phyloP scores from a whole-genome alignment of 1,140 invertebrate species.

The Bemisia tabaci region DNA sequence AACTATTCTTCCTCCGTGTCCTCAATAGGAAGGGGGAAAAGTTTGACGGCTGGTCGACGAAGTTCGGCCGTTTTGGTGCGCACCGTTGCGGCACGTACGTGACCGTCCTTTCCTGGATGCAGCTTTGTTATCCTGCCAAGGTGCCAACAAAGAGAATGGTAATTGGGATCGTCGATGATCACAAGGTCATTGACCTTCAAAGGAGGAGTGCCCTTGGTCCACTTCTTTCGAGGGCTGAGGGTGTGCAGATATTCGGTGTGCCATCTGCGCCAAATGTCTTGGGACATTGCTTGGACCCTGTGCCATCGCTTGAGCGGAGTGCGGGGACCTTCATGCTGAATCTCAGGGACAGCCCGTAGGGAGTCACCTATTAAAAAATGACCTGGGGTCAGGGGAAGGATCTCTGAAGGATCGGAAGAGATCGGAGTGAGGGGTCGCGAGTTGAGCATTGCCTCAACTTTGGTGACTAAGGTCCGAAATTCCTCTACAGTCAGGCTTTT shows the following conservation, averaged over 20 bases:
- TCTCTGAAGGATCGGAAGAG: constrained; percentile 17
- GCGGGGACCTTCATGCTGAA: constrained; percentile 14
- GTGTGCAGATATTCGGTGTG: constrained; percentile 25
- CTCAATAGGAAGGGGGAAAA: too few relatives aligned
- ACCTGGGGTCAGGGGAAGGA: constrained; percentile 25
- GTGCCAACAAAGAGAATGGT: constrained; percentile 21
- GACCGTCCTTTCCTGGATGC: constrained; percentile 22
- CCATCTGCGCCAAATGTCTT: constrained; percentile 27
- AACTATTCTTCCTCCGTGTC: too few relatives aligned
- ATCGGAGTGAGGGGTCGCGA: constrained; percentile 18
- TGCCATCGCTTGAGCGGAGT: constrained; percentile 17
- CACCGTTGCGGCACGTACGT: constrained; percentile 19
- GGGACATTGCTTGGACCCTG: constrained; percentile 16
- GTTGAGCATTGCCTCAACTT: constrained; percentile 26
- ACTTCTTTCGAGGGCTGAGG: constrained; percentile 23
- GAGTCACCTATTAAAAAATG: constrained; percentile 26
- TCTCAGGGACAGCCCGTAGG: constrained; percentile 26
- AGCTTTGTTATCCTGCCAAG: constrained; percentile 19
- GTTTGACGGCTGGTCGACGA: too few relatives aligned
- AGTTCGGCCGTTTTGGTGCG: too few relatives aligned
- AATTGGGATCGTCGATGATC: constrained; percentile 1
- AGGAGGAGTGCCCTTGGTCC: constrained; percentile 11
- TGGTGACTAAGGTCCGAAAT: constrained; percentile 23
- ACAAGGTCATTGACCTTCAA: constrained; percentile 5
- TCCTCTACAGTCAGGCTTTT: constrained; percentile 23